Conservation (phyloP, 1,140 invertebrate genomes). For the Caenorhabditis tropicalis region DNA sequence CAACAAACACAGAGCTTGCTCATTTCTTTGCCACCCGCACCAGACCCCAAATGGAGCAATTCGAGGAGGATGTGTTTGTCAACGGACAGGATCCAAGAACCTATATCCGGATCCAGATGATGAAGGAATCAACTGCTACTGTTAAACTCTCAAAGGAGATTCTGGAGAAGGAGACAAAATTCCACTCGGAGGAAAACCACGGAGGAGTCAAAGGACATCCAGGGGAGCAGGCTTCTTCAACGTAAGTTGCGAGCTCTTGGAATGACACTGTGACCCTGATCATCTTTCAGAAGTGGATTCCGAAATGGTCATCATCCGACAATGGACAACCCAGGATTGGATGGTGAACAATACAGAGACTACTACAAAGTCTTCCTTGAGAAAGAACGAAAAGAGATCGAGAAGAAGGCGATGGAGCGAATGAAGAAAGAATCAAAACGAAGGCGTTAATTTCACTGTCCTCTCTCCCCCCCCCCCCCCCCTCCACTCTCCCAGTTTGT, state of each 20-base stretch:
- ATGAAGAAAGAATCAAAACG: too few relatives aligned
- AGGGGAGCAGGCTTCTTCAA: not conserved
- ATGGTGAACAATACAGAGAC: not conserved
- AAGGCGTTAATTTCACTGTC: too few relatives aligned
- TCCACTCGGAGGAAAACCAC: not conserved
- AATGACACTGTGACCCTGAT: too few relatives aligned
- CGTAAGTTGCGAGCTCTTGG: not conserved
- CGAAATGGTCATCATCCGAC: not conserved
- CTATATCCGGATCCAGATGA: slow-evolving; percentile 26
- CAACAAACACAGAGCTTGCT: not conserved
- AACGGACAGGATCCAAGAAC: slow-evolving; percentile 14
- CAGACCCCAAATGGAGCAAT: not conserved
- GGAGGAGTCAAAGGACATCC: not conserved
- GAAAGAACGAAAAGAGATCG: not conserved
- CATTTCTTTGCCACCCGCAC: not conserved
- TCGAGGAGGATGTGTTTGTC: not conserved
- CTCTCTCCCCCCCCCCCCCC: not conserved
- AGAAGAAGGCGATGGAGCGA: not conserved
- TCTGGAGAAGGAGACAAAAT: not conserved
- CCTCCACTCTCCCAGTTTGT: not conserved
- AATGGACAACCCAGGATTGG: slow-evolving; percentile 26
- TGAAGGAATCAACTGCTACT: not conserved
- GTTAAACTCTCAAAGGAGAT: not conserved
- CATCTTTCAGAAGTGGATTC: slow-evolving; percentile 40
- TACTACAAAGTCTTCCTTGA: not conserved